Base-by-base conservation (phyloP, 2,113 vertebrate genomes). In the Sylvilagus bachmani region DNA sequence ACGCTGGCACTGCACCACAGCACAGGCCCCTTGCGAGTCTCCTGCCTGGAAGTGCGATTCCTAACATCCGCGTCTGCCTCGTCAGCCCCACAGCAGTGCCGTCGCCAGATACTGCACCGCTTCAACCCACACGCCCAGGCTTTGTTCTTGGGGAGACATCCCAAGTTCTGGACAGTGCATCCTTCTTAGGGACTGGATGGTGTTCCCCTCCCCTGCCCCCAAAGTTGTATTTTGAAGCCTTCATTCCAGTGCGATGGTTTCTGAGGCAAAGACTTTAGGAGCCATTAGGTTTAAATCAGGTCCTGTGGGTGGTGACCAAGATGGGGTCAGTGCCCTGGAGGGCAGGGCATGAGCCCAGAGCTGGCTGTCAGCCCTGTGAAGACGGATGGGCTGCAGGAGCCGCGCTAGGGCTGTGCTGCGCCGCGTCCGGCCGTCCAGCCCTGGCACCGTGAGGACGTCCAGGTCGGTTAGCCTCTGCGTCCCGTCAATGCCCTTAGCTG, bases 131-230 rank as follows among this genome's bases (percentile, higher is more conserved):
- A 2, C 49, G n/a, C 29, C 31, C 36, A 7, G 31, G 36, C 27
- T 51, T n/a, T 67, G 66, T 11, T 27, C 8, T 24, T 19, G 10
- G 12, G 0, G 24, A 8, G 11, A 19, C 17, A 36, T 31, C 8
- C 4, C 6, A 10, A 0, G 0, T 67, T 21, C 31, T 10, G 1
- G 17, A n/a, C 12, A 33, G 44, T 24, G 22, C 6, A 11, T 5
- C 27, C 66, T 71, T 27, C 36, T 1, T 25, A 27, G 24, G 13
- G 13, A 53, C 6, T 4, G 5, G 5, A 36, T 36, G 49, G 1
- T 21, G 5, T 21, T 29, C 22, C 3, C 11, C 29, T 38, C 3
- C 6, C 49, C 44, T 44, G 44, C 44, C 6, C 44, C 44, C 7
- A 44, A 7, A 31, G 10, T 11, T 31, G 17, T 19, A 66, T 9